Percentiles rank a stretch among this genome's conserved stretches.
These are phyloP conservation scores for Carassius carassius DNA, from an alignment of 2,113 vertebrate species.

Conservation along the genomic window DNA sequence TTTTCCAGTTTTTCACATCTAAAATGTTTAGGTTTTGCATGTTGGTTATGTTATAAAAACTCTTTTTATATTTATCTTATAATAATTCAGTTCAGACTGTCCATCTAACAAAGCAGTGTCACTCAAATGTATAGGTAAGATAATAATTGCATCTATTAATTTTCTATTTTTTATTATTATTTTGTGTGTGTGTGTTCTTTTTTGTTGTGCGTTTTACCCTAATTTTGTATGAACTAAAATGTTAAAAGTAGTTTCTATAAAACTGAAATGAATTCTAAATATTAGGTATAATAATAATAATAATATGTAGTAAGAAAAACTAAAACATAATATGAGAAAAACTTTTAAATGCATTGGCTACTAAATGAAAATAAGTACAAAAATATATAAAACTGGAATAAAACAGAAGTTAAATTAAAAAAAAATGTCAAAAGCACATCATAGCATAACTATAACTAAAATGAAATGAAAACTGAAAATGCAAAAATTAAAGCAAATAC, in stretches of 20 bases:
- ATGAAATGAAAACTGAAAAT: too few relatives aligned
- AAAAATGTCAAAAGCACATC: too few relatives aligned
- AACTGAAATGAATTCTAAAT: too few relatives aligned
- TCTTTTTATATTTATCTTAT: background rate
- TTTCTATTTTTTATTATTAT: background rate
- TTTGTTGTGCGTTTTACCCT: background rate
- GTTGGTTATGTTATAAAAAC: background rate
- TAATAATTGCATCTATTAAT: background rate
- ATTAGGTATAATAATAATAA: too few relatives aligned
- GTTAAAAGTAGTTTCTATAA: too few relatives aligned
- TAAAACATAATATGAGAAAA: too few relatives aligned
- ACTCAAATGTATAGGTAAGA: constrained; percentile 71
- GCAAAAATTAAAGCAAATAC: background rate
- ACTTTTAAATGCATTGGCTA: too few relatives aligned
- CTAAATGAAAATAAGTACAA: too few relatives aligned
- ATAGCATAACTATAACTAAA: too few relatives aligned
- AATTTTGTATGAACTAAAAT: background rate
- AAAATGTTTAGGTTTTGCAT: background rate
- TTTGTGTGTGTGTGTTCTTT: background rate
- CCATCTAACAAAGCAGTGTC: constrained; percentile 43
- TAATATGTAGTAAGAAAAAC: too few relatives aligned
- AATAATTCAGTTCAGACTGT: constrained; percentile 60
- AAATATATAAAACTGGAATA: too few relatives aligned
- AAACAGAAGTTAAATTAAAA: too few relatives aligned
- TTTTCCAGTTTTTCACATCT: background rate